phyloP scores from a whole-genome alignment of 2,888 invertebrate species.

The Trichopria drosophilae region DNA sequence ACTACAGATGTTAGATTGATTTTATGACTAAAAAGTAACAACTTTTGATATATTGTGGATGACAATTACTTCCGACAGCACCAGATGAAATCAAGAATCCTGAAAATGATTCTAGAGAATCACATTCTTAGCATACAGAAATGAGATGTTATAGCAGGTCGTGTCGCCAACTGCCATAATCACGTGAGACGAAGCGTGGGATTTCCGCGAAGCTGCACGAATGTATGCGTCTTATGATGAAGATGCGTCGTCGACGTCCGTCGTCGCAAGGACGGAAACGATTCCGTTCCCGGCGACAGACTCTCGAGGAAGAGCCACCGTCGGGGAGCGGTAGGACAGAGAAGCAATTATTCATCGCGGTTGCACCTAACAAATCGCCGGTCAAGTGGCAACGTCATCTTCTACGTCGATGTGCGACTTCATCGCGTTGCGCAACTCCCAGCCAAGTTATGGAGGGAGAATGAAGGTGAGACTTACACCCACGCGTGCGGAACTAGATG shows the following conservation, averaged over 20 bases:
- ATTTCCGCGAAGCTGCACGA: slow-evolving; percentile 30
- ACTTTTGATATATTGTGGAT: too few species aligned
- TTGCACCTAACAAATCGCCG: slow-evolving; percentile 57
- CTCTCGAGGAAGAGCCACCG: slow-evolving; percentile 42
- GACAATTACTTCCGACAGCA: too few species aligned
- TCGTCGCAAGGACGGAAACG: slow-evolving; percentile 37
- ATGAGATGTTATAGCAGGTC: too few species aligned
- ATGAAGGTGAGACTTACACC: slow-evolving; percentile 5
- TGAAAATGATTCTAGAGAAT: too few species aligned
- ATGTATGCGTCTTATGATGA: too few species aligned
- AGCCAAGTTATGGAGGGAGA: slow-evolving; percentile 13
- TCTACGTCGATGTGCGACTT: slow-evolving; percentile 26
- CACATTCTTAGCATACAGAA: too few species aligned
- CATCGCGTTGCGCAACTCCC: slow-evolving; percentile 39
- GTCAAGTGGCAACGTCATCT: slow-evolving; percentile 55
- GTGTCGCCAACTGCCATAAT: too few species aligned
- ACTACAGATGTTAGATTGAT: too few species aligned
- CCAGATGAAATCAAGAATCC: too few species aligned
- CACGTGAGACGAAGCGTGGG: slow-evolving; percentile 33
- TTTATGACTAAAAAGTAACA: too few species aligned
- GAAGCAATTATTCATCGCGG: slow-evolving; percentile 55
- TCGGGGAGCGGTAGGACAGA: slow-evolving; percentile 42
- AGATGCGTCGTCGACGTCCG: too few species aligned
- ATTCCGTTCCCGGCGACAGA: slow-evolving; percentile 39
- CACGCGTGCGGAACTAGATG: slow-evolving; percentile 2